These are phyloP conservation scores for Brienomyrus brachyistius DNA, from an alignment of 2,113 vertebrate species.

Conservation along the genomic window DNA sequence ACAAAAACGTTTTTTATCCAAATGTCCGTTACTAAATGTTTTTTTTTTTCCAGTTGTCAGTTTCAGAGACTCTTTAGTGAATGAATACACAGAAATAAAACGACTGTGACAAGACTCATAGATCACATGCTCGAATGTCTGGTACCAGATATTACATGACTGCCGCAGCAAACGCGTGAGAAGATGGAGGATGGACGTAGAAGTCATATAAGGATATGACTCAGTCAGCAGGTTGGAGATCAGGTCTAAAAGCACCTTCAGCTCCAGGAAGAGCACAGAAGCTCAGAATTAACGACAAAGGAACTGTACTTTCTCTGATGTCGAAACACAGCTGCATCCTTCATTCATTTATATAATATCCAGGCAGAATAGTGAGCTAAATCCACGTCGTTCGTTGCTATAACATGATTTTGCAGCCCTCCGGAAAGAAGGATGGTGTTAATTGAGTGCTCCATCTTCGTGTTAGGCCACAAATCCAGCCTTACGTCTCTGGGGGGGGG, in stretches of 20 bases:
- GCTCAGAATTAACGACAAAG: not conserved
- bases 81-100: not conserved
- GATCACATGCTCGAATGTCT: not conserved
- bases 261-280: not conserved
- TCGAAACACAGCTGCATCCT: not conserved
- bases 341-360: not conserved
- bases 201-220: not conserved
- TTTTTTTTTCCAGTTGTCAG: not conserved
- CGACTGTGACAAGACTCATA: not conserved
- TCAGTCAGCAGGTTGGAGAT: not conserved
- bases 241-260: not conserved
- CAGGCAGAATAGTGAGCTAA: not conserved
- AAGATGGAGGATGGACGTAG: not conserved
- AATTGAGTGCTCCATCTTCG: not conserved
- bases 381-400: not conserved
- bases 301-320: not conserved
- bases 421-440: not conserved
- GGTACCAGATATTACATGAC: not conserved
- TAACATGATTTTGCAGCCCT: not conserved
- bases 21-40: not conserved
- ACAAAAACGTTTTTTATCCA: not conserved
- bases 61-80: not conserved
- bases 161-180: not conserved
- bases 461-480: not conserved
- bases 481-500: constrained; percentile 55